Evolutionary conservation across 2,113 vertebrate species (phyloP).

Genomic region (Calonectris borealis): DNA sequence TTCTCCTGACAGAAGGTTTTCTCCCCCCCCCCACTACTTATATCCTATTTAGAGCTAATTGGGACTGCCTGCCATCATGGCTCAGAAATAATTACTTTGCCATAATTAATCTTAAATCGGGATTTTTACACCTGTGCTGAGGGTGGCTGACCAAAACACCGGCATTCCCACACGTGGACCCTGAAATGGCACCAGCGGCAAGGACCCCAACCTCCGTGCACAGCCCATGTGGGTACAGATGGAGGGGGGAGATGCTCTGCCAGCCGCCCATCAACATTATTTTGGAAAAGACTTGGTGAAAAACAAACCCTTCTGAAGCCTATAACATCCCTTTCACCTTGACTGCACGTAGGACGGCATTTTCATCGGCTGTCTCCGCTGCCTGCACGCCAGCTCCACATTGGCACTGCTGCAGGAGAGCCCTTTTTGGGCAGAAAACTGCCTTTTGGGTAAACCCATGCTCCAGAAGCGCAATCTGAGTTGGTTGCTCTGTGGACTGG

Average conservation of each 20-base stretch:
- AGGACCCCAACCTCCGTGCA: background rate
- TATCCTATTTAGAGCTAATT: conserved; percentile 26
- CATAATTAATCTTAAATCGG: conserved; percentile 16
- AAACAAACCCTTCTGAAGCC: background rate
- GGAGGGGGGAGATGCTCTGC: background rate
- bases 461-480: background rate
- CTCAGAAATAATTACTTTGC: conserved; percentile 39
- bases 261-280: background rate
- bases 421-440: background rate
- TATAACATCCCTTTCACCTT: background rate
- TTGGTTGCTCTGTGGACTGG: background rate
- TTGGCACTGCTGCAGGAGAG: background rate
- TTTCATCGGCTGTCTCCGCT: background rate
- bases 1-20: background rate
- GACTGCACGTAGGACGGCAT: background rate
- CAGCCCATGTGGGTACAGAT: background rate
- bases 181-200: background rate
- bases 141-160: background rate
- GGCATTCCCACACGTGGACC: background rate
- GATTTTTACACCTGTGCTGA: conserved; percentile 21
- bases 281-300: background rate
- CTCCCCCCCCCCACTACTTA: background rate
- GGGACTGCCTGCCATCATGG: background rate
- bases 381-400: background rate
- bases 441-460: background rate